Conservation (phyloP, 1,140 invertebrate genomes). For the Drosophila obscura region DNA sequence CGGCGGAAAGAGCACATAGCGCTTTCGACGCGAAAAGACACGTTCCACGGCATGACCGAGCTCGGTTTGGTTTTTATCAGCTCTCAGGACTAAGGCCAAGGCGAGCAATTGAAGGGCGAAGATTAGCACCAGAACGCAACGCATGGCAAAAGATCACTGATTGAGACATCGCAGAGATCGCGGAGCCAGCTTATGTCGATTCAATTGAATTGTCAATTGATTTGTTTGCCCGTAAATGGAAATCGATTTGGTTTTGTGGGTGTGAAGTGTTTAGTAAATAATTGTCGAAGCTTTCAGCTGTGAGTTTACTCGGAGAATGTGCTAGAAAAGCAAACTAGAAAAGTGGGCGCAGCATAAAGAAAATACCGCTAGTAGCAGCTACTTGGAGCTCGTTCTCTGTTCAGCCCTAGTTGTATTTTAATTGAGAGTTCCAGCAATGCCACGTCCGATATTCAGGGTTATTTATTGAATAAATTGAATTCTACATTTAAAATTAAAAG, state of each 20-base stretch:
- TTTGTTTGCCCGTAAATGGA: neutral
- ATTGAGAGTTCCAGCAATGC: too few relatives aligned
- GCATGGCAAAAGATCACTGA: slow-evolving; percentile 59
- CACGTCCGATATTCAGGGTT: too few relatives aligned
- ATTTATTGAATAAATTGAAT: too few relatives aligned
- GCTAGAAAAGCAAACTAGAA: too few relatives aligned
- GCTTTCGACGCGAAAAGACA: slow-evolving; percentile 70
- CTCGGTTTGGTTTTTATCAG: slow-evolving; percentile 38
- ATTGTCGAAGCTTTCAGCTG: slow-evolving; percentile 1
- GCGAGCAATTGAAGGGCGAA: slow-evolving; percentile 18
- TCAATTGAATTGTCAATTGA: slow-evolving; percentile 8
- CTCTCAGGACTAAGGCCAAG: neutral
- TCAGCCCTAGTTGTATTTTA: too few relatives aligned
- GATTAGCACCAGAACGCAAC: slow-evolving; percentile 32
- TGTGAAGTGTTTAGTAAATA: slow-evolving; percentile 31
- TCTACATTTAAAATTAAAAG: too few relatives aligned
- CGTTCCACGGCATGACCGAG: slow-evolving; percentile 62
- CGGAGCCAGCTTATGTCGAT: neutral
- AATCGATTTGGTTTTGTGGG: neutral
- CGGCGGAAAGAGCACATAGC: slow-evolving; percentile 70
- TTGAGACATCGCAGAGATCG: slow-evolving; percentile 39
- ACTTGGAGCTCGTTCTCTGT: too few relatives aligned
- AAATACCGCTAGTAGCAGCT: too few relatives aligned
- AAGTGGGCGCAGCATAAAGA: too few relatives aligned
- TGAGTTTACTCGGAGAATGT: too few relatives aligned